Evolutionary conservation across 2,888 invertebrate genomes (phyloP), one percentile per base, ranked within the genome.

Genomic region (Patella caerulea): DNA sequence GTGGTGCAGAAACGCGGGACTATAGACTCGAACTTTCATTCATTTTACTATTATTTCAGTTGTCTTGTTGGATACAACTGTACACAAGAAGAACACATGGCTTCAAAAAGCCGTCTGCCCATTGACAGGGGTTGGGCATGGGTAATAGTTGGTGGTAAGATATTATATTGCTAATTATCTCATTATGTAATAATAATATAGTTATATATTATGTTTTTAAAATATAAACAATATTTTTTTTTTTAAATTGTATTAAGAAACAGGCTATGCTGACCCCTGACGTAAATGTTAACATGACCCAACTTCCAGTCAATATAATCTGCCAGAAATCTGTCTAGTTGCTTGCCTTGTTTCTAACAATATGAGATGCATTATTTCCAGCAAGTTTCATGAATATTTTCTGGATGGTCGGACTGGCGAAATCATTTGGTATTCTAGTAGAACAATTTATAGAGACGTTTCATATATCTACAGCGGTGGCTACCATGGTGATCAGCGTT

Each of bases 361-460:
- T 19, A 17, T 11, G 19, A 59, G 2, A 17, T 2, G 17, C 19
- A 3, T 65, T 65, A 24, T 19, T 65, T 65, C 65, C 83, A 88
- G 88, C 86, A 52, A 84, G 84, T 73, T 88, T 88, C 76, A 73
- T 84, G 73, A 84, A 85, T 71, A 81, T 82, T 2, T 88, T 88
- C 78, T 85, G 86, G 79, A 88, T 88, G 88, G 88, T 88, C 24
- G 88, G 88, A 19, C 83, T 83, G 9, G 87, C 86, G 17, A 88
- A 88, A 78, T 87, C 86, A 0, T 84, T 83, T 79, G 87, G 87
- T n/a, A 82, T 87, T 12, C 75, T 87, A 5, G 80, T 87, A 70
- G 75, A 74, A 53, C 83, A 85, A 65, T 85, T 88, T 73, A 78
- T 80, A 9, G 52, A 55, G 5, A 78, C 85, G 29, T 88, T 88